Conservation (phyloP, 2,888 invertebrate genomes). For the Lycocerus yunnanus region DNA sequence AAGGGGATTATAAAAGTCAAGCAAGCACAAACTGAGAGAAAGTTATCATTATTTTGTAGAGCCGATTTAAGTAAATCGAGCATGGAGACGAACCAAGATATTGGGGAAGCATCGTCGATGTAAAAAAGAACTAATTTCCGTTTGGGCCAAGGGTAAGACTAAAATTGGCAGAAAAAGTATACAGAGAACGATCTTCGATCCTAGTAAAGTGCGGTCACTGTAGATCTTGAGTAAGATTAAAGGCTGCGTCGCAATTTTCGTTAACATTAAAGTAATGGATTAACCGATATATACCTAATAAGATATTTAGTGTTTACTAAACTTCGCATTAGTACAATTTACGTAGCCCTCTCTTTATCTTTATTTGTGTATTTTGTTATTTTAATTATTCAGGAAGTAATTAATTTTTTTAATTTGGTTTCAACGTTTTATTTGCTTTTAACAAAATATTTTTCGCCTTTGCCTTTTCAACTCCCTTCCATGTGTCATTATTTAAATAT, state of each 20-base stretch:
- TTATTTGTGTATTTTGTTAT: conserved; percentile 8
- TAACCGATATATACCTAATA: conserved; percentile 42
- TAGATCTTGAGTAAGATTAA: conserved; percentile 48
- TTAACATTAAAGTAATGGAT: conserved; percentile 41
- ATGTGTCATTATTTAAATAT: background rate
- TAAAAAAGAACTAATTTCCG: conserved; percentile 55
- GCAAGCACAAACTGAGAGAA: conserved; percentile 8
- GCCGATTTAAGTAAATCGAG: conserved; percentile 50
- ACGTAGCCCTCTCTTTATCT: conserved; percentile 9
- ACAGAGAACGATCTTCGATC: conserved; percentile 43
- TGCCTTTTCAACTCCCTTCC: background rate
- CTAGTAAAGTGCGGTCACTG: conserved; percentile 48
- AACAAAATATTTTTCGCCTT: background rate
- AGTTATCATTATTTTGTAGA: conserved; percentile 45
- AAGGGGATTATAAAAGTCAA: conserved; percentile 17
- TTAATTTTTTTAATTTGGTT: background rate
- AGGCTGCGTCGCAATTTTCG: conserved; percentile 42
- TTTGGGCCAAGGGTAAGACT: conserved; percentile 48
- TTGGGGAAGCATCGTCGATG: conserved; percentile 49
- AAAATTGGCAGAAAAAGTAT: conserved; percentile 49
- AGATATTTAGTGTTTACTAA: conserved; percentile 47
- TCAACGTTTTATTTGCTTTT: background rate
- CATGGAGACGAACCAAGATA: conserved; percentile 49
- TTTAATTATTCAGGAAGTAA: background rate
- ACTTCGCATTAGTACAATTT: conserved; percentile 18